These are phyloP conservation scores for Amblyjoppa fuscipennis DNA, from an alignment of 2,888 invertebrate species.

Conservation along the genomic window DNA sequence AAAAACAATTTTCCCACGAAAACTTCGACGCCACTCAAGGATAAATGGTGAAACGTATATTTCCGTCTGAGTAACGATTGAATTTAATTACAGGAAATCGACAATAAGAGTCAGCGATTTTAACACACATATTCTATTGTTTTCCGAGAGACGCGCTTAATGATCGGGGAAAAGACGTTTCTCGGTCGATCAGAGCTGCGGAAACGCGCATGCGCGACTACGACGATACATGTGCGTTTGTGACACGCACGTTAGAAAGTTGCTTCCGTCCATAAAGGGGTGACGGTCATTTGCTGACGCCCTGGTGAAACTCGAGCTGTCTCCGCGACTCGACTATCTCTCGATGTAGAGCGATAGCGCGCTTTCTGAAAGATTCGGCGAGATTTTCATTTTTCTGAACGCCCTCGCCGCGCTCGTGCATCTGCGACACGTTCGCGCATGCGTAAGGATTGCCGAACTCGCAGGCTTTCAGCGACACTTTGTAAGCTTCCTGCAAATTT, in stretches of 20 bases:
- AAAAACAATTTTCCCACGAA: neutral
- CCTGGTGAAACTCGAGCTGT: slow-evolving; percentile 86
- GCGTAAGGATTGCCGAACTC: slow-evolving; percentile 94
- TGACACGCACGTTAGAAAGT: slow-evolving; percentile 51
- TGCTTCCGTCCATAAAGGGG: slow-evolving; percentile 2
- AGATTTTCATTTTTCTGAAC: slow-evolving; percentile 90
- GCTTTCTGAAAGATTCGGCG: slow-evolving; percentile 90
- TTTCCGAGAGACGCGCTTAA: neutral
- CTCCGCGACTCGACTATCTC: slow-evolving; percentile 87
- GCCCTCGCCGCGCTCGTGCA: slow-evolving; percentile 95
- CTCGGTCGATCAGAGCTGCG: neutral
- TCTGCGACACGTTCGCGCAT: slow-evolving; percentile 95
- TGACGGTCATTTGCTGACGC: slow-evolving; percentile 74
- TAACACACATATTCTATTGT: slow-evolving; percentile 28
- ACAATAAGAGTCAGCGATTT: slow-evolving; percentile 23
- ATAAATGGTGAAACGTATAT: slow-evolving; percentile 29
- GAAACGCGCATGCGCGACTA: slow-evolving; percentile 9
- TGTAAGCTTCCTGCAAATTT: slow-evolving; percentile 92
- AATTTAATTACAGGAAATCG: slow-evolving; percentile 38
- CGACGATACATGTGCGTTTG: slow-evolving; percentile 9
- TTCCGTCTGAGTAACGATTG: slow-evolving; percentile 28
- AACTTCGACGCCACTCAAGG: neutral
- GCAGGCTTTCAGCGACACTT: slow-evolving; percentile 92
- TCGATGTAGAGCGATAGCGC: slow-evolving; percentile 90
- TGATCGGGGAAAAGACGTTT: neutral